Evolutionary conservation across 2,113 vertebrate genomes (phyloP).

Genomic region (Megaleporinus macrocephalus): DNA sequence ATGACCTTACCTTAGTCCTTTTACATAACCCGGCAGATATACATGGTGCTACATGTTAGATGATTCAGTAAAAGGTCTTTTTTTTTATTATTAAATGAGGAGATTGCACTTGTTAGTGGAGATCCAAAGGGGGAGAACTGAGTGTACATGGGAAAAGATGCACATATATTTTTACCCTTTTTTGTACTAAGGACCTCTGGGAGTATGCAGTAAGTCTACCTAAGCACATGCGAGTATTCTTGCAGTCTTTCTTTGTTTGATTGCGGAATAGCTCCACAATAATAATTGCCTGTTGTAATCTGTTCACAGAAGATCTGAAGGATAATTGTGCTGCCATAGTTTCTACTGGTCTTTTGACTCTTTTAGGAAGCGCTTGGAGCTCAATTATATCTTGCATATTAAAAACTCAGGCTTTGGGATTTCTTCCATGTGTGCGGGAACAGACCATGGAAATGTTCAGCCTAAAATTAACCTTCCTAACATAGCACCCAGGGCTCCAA

Average conservation of each 20-base stretch:
- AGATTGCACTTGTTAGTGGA: conserved; percentile 9
- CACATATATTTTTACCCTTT: not conserved
- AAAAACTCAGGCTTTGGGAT: conserved; percentile 43
- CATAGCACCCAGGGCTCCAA: conserved; percentile 1
- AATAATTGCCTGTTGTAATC: conserved; percentile 4
- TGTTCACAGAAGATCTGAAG: not conserved
- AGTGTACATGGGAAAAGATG: not conserved
- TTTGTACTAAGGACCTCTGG: conserved; percentile 22
- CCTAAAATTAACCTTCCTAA: conserved; percentile 48
- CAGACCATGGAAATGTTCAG: conserved; percentile 14
- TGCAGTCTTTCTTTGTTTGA: not conserved
- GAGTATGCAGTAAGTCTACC: not conserved
- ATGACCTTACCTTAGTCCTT: conserved; percentile 32
- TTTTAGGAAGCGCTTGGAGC: conserved; percentile 6
- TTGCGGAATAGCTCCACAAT: not conserved
- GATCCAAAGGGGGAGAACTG: not conserved
- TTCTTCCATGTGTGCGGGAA: conserved; percentile 35
- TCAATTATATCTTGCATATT: conserved; percentile 21
- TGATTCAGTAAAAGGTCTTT: not conserved
- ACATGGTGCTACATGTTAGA: conserved; percentile 38
- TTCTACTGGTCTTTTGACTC: conserved; percentile 12
- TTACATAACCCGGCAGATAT: conserved; percentile 6
- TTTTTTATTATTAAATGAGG: not conserved
- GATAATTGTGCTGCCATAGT: conserved; percentile 18
- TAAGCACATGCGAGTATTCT: conserved; percentile 14